Evolutionary conservation across 2,797 vertebrate species (phyloP), one percentile per base, ranked within the genome.

Genomic region (Muscicapa striata): DNA sequence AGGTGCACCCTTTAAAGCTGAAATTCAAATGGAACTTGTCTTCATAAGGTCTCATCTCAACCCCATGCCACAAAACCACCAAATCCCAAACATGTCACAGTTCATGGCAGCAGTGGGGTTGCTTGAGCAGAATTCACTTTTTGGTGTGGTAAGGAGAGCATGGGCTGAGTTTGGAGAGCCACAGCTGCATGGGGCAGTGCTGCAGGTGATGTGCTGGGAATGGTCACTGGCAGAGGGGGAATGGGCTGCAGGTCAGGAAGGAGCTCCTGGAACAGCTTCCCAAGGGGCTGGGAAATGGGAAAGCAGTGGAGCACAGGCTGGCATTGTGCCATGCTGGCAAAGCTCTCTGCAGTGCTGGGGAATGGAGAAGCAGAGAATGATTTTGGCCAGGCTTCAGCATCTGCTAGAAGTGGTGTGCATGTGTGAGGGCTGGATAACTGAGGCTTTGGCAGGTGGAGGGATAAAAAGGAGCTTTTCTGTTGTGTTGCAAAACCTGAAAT

Each of bases 361-460:
- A 91, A 76, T 1, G 32, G 74, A 76, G 73, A 69, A 79, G 67
- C 91, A 91, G 63, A 62, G 67, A 87, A 58, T 32, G 14, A 74
- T 77, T 91, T 82, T 95, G 95, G 95, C 87, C 83, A 58, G 70
- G 57, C 51, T 90, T 94, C 91, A 94, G 77, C 66, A 46, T 64
- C 59, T 0, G 2, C 87, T 63, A 32, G 32, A 88, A 93, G 57
- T 32, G 54, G 38, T 43, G 66, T 92, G 73, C 85, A 69, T 90
- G 87, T 92, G 91, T 73, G 87, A 93, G 80, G 63, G 85, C 59
- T 90, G 95, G 94, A 94, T 88, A 93, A 88, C 83, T 0, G 0
- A 79, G 76, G 80, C 69, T 90, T 79, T 94, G 95, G 90, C 94
- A 96, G 85, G 87, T 84, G 70, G 63, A 88, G 19, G 69, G 30